Conservation (phyloP, 2,113 vertebrate species). For the Platichthys flesus region DNA sequence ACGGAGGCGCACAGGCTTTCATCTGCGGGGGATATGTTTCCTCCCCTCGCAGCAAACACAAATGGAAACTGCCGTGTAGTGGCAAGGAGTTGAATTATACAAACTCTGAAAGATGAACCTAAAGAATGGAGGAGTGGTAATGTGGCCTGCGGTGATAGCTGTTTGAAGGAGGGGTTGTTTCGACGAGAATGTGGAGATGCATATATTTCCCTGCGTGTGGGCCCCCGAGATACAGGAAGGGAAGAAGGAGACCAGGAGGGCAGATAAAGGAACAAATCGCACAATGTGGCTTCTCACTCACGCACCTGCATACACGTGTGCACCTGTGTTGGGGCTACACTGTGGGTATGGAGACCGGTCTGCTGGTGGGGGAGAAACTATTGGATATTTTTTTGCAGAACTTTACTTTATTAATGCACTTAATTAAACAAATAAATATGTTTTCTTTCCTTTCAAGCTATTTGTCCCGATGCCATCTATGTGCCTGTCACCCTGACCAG, state of each 20-base stretch:
- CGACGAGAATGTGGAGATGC: slow-evolving; percentile 17
- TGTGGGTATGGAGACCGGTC: too few species aligned
- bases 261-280: slow-evolving; percentile 8
- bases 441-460: slow-evolving; percentile 5
- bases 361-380: too few species aligned
- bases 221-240: slow-evolving; percentile 17
- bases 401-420: too few species aligned
- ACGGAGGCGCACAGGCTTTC: slow-evolving; percentile 45
- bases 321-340: too few species aligned
- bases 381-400: too few species aligned
- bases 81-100: slow-evolving; percentile 27
- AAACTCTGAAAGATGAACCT: slow-evolving; percentile 42
- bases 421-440: background rate
- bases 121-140: slow-evolving; percentile 31
- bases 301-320: slow-evolving; percentile 23
- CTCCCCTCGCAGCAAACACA: slow-evolving; percentile 38
- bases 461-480: slow-evolving; percentile 12
- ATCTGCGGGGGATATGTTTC: slow-evolving; percentile 43
- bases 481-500: slow-evolving; percentile 3
- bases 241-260: background rate
- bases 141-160: slow-evolving; percentile 28
- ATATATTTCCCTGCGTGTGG: background rate
- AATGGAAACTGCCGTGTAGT: slow-evolving; percentile 33
- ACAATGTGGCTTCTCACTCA: slow-evolving; percentile 13
- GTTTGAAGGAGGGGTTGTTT: slow-evolving; percentile 39